Evolutionary conservation across 1,140 invertebrate genomes (phyloP), one percentile per base, ranked within the genome.

Genomic region (Melanaphis sacchari): DNA sequence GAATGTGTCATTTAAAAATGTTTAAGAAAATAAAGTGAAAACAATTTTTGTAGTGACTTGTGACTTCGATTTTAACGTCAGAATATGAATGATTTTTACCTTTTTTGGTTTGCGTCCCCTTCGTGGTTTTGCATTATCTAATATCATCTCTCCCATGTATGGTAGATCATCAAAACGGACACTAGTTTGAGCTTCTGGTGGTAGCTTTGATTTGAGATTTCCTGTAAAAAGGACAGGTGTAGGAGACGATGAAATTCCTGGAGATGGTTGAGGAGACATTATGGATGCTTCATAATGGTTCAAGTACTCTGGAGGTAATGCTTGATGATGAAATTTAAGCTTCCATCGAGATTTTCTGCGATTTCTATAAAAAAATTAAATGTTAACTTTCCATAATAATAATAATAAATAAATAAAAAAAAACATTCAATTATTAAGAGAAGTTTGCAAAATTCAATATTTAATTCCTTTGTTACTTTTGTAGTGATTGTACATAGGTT

Each of bases 61-160:
- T 49, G 18, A 11, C 66, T n/a, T 76, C 36, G n/a, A 76, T 76
- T n/a, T 15, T 9, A 76, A 31, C 66, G 11, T 76, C 7, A 15
- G 41, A 31, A 85, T 15, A 31, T 43, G 26, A n/a, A 59, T 38
- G 5, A 66, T 31, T 15, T 52, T 98, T 84, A 93, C 91, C 81
- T 98, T 95, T 94, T 98, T 98, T 1, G 98, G 98, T 94, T 98
- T 98, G 24, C 98, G 95, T 0, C 98, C 98, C 94, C 98, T 96
- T 52, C 98, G 95, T 0, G 98, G 98, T 94, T 98, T 97, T 24
- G 97, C 97, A 95, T 98, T 98, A 94, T 98, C 97, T 93, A 98
- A 95, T 0, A 97, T 98, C 95, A 98, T 98, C 94, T 98, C 98
- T 4, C 98, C 98, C 97, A 98, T 98, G 95, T 98, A 98, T 0